These are phyloP conservation scores for Cheumatopsyche charites DNA, from an alignment of 1,140 invertebrate species.

Conservation along the genomic window DNA sequence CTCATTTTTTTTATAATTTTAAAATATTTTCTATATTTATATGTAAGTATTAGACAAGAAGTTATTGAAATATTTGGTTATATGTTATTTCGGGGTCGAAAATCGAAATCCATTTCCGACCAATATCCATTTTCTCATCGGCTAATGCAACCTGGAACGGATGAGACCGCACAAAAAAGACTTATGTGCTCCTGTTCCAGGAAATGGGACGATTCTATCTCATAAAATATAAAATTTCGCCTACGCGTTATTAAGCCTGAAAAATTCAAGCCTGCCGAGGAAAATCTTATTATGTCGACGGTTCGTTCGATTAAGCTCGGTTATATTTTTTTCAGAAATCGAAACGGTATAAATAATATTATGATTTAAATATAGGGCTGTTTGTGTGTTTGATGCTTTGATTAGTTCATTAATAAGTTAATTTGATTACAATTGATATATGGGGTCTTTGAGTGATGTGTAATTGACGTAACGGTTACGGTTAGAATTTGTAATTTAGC, in stretches of 20 bases:
- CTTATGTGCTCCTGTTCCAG: background rate
- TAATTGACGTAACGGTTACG: background rate
- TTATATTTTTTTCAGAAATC: background rate
- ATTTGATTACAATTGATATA: too few relatives aligned
- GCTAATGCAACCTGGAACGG: background rate
- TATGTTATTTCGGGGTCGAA: background rate
- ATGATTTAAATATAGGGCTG: too few relatives aligned
- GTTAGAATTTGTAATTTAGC: background rate
- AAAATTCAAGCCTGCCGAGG: too few relatives aligned
- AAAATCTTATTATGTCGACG: too few relatives aligned
- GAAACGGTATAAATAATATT: background rate
- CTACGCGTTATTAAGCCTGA: background rate
- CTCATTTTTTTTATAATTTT: too few relatives aligned
- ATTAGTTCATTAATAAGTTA: too few relatives aligned
- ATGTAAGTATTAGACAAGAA: too few relatives aligned
- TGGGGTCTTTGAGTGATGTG: background rate
- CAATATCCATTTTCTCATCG: conserved; percentile 22
- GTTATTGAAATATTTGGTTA: background rate
- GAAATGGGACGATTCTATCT: conserved; percentile 25
- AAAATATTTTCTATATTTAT: too few relatives aligned
- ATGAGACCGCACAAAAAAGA: too few relatives aligned
- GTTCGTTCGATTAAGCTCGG: too few relatives aligned
- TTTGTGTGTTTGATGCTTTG: too few relatives aligned
- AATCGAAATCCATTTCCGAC: conserved; percentile 17
- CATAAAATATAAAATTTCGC: conserved; percentile 17